phyloP scores from a whole-genome alignment of 1,140 invertebrate genomes.

The Trachymyrmex cornetzi region DNA sequence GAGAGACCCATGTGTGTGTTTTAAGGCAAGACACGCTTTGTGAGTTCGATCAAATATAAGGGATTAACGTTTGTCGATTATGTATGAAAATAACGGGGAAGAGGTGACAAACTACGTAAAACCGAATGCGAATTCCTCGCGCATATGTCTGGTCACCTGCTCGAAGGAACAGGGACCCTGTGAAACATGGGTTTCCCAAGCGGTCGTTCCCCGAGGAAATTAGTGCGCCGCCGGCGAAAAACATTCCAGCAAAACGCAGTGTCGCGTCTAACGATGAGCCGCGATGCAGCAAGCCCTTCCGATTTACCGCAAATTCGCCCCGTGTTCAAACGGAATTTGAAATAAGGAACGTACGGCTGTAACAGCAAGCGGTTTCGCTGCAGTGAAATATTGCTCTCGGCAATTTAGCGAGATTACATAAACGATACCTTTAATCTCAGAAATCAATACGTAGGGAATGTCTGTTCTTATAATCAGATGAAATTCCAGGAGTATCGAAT shows the following conservation, averaged over 20 bases:
- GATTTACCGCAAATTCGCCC: slow-evolving; percentile 53
- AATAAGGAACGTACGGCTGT: slow-evolving; percentile 41
- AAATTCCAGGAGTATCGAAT: not conserved
- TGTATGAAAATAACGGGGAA: not conserved
- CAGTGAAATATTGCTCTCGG: slow-evolving; percentile 8
- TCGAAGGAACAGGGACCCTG: slow-evolving; percentile 40
- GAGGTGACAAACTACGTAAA: slow-evolving; percentile 24
- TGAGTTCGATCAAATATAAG: not conserved
- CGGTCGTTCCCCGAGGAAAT: slow-evolving; percentile 61
- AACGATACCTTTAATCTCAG: slow-evolving; percentile 7
- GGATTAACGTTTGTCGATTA: not conserved
- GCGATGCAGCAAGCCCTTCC: slow-evolving; percentile 3
- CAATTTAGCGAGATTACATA: slow-evolving; percentile 21
- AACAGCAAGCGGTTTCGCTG: not conserved
- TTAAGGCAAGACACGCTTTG: not conserved
- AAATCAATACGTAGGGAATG: not conserved
- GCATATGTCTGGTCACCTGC: slow-evolving; percentile 27
- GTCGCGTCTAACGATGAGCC: slow-evolving; percentile 56
- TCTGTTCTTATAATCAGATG: not conserved
- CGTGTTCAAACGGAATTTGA: slow-evolving; percentile 42
- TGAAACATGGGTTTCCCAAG: slow-evolving; percentile 50
- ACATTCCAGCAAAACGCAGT: slow-evolving; percentile 49
- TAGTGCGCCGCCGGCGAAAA: slow-evolving; percentile 44
- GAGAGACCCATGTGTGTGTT: too few species aligned
- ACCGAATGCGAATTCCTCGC: slow-evolving; percentile 46